Evolutionary conservation across 1,140 invertebrate species (phyloP), one percentile per base, ranked within the genome.

Genomic region (Calliphora vicina): DNA sequence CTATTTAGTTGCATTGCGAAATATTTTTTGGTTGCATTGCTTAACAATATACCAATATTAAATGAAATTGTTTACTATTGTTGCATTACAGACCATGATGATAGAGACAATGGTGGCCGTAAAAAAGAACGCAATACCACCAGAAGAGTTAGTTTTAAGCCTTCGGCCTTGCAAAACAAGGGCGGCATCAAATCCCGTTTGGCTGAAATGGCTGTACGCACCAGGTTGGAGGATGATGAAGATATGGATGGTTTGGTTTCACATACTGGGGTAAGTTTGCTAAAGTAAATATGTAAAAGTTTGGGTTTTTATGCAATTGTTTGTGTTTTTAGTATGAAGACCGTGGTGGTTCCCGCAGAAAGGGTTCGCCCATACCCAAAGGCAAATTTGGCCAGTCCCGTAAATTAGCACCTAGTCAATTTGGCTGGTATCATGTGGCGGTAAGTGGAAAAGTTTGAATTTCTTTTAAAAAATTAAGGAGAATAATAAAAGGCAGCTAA

Each of bases 361-460:
- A 84, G 82, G 85, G 85, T 10, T 85, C 85, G 15, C 85, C 85
- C 5, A 83, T 85, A 81, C 85, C 85, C 5, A 80, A 72, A 74
- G 89, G 87, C 8, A 90, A 89, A 85, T 89, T 90, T 57, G 87
- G 85, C n/a, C 76, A 83, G 3, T 42, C 35, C n/a, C 26, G 84
- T 43, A 88, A 89, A 85, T 85, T 87, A 2, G 43, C 85, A 84
- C 43, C 72, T 73, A 90, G 86, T 85, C 76, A 26, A 25, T 85
- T 83, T 85, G 89, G 89, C 71, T 90, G 89, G 89, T 90, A 90
- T 81, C 89, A 90, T 86, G 85, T 90, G 5, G 87, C 88, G 86
- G 88, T 90, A 81, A 90, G 88, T 89, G 20, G 1, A 43, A 83
- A 67, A n/a, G n/a, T n/a, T n/a, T n/a, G n/a, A n/a, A n/a, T n/a